phyloP scores from a whole-genome alignment of 1,140 invertebrate species.

The Tetramorium alpestre region DNA sequence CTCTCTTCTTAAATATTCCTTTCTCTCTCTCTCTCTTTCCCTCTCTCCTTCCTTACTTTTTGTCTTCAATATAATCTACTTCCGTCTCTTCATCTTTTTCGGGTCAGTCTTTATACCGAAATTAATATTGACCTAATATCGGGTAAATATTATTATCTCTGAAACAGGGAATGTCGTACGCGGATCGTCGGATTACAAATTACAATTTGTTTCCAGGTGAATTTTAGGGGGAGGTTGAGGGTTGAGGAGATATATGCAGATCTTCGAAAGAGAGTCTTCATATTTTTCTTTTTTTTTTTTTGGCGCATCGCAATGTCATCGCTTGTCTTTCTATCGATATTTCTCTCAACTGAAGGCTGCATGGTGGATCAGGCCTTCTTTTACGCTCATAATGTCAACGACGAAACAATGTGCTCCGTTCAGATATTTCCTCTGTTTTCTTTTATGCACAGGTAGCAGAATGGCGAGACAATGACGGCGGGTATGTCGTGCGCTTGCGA shows the following conservation, averaged over 20 bases:
- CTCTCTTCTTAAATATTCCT: slow-evolving; percentile 1
- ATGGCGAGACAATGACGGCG: slow-evolving; percentile 1
- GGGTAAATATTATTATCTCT: background rate
- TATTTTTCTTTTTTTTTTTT: background rate
- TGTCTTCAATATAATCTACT: slow-evolving; percentile 2
- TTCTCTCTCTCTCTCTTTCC: slow-evolving; percentile 44
- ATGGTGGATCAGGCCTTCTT: slow-evolving; percentile 80
- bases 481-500: slow-evolving; percentile 12
- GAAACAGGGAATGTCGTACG: background rate
- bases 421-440: slow-evolving; percentile 50
- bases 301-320: slow-evolving; percentile 7
- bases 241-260: slow-evolving; percentile 14
- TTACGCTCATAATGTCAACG: slow-evolving; percentile 68
- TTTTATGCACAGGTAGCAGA: slow-evolving; percentile 56
- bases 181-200: background rate
- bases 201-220: slow-evolving; percentile 16
- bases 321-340: slow-evolving; percentile 33
- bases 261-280: slow-evolving; percentile 54
- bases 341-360: slow-evolving; percentile 79
- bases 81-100: background rate
- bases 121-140: slow-evolving; percentile 4
- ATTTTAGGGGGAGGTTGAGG: background rate
- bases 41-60: slow-evolving; percentile 13
- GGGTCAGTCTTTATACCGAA: background rate
- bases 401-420: slow-evolving; percentile 57